Base-by-base conservation (phyloP, 2,797 vertebrate species). In the Pipistrellus pipistrellus region DNA sequence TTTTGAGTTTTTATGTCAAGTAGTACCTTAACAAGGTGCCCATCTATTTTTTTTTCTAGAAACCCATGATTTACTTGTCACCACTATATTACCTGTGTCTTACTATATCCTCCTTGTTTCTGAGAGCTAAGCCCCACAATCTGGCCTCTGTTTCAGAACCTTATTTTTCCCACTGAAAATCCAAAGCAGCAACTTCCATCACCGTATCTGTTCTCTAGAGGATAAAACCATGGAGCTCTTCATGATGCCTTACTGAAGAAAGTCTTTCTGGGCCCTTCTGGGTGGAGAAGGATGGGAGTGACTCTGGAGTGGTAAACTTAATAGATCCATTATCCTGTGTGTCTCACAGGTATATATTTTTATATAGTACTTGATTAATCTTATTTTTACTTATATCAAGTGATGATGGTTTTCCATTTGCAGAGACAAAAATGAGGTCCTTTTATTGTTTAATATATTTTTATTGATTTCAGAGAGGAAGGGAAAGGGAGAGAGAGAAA, bases 201-300 rank as follows among this genome's bases (percentile, higher is more conserved):
- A 68, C 57, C 55, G 8, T 68, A 89, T 66, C 53, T 90, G 17
- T 38, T 46, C 76, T 88, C 20, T 25, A 32, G 27, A 80, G 46
- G 71, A 76, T 72, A 80, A 94, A 96, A 85, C 57, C n/a, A 85
- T 51, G 81, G 57, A 89, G 68, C 21, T 82, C 35, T 73, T 90
- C 15, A 38, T 51, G 87, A 89, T 83, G 21, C 5, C 38, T 84
- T 53, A 41, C 13, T 7, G 9, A 86, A 85, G 57, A n/a, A 89
- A 95, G n/a, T 38, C 55, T 82, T 86, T 77, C 57, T 76, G 35
- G 23, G 21, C 32, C 82, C 17, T 94, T 92, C 41, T 71, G 48
- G 32, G 2, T 20, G 2, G 11, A 44, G 38, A 35, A 85, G 1
- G 27, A 12, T 23, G 2, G 23, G 17, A 35, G 59, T 88, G 23